Percentiles rank a stretch among this genome's conserved stretches.
phyloP scores from a whole-genome alignment of 2,797 vertebrate species.

The Myotis pilosus region DNA sequence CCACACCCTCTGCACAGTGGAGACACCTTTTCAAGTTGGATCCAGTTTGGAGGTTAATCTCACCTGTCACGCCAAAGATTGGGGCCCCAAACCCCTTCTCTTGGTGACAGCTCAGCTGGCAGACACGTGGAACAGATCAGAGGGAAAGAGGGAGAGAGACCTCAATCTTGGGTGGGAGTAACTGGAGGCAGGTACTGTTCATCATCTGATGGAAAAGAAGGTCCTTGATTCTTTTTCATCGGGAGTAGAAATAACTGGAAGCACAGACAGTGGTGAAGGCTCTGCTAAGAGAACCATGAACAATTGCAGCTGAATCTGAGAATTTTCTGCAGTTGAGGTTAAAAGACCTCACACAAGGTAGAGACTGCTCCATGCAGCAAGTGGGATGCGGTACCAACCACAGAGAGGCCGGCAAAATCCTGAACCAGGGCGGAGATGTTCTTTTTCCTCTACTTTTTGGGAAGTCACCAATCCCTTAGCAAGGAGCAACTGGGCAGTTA shows the following conservation, averaged over 20 bases:
- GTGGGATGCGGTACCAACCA: neutral
- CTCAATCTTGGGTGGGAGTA: neutral
- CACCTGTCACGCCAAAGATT: neutral
- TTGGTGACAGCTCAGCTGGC: neutral
- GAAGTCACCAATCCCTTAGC: neutral
- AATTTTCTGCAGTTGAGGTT: neutral
- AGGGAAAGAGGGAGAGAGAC: neutral
- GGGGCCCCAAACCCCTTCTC: neutral
- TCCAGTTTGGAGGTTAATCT: neutral
- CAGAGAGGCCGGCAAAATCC: neutral
- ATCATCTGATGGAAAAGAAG: neutral
- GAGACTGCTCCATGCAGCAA: neutral
- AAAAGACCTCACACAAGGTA: neutral
- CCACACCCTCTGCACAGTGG: neutral
- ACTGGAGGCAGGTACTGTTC: neutral
- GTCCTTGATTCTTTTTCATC: neutral
- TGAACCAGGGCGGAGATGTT: neutral
- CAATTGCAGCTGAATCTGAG: neutral
- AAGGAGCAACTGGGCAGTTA: neutral
- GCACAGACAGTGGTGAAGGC: neutral
- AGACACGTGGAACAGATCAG: neutral
- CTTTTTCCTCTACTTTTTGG: neutral
- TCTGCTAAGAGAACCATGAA: neutral
- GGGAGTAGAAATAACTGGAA: neutral
- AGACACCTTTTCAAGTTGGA: neutral